Evolutionary conservation across 2,113 vertebrate species (phyloP).

Genomic region (Gasterosteus nipponicus): DNA sequence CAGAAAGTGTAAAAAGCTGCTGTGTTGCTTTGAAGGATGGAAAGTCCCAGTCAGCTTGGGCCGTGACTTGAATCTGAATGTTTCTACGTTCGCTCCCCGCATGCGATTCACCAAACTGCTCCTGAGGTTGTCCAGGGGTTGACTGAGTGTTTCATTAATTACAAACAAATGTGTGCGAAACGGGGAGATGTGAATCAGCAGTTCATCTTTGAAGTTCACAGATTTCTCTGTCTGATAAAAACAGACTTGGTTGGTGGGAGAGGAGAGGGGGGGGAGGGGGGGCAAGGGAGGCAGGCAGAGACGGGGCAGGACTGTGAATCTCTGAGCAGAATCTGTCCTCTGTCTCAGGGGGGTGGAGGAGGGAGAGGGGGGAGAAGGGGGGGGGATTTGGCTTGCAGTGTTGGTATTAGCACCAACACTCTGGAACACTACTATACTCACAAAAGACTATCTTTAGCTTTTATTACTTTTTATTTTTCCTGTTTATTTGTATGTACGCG

Average conservation of each 20-base stretch:
- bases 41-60: slow-evolving; percentile 50
- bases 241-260: background rate
- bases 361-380: background rate
- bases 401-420: slow-evolving; percentile 17
- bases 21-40: slow-evolving; percentile 43
- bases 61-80: slow-evolving; percentile 67
- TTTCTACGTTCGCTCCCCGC: slow-evolving; percentile 57
- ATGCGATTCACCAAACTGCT: slow-evolving; percentile 51
- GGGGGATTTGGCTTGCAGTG: background rate
- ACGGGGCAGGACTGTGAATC: slow-evolving; percentile 35
- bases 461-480: too few relatives aligned
- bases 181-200: slow-evolving; percentile 23
- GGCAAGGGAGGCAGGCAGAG: slow-evolving; percentile 48
- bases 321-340: slow-evolving; percentile 53
- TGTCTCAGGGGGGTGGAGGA: slow-evolving; percentile 13
- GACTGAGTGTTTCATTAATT: background rate
- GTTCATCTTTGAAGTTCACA: slow-evolving; percentile 3
- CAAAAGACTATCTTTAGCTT: slow-evolving; percentile 7
- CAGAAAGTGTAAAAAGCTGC: slow-evolving; percentile 6
- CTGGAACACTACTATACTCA: slow-evolving; percentile 8
- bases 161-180: slow-evolving; percentile 13
- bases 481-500: too few relatives aligned
- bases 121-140: background rate
- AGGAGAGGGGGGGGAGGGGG: slow-evolving; percentile 9
- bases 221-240: slow-evolving; percentile 27